Conservation (phyloP, 1,140 invertebrate genomes). For the Rhagoletis zephyria region DNA sequence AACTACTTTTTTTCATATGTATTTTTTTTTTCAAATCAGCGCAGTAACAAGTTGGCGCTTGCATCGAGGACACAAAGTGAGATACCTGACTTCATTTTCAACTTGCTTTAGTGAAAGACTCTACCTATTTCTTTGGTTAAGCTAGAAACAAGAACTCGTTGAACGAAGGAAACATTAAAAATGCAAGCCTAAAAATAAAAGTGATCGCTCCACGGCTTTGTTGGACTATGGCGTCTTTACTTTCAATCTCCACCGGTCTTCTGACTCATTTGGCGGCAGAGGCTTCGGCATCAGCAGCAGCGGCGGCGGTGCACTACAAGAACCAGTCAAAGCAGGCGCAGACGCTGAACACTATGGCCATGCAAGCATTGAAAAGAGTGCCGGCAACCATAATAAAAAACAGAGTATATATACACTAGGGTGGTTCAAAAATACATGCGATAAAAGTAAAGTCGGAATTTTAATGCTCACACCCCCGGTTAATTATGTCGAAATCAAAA, state of each 20-base stretch:
- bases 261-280: slow-evolving; percentile 6
- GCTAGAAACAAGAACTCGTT: too few relatives aligned
- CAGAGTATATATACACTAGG: background rate
- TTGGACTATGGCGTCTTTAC: background rate
- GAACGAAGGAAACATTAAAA: too few relatives aligned
- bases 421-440: too few relatives aligned
- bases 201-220: background rate
- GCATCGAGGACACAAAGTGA: too few relatives aligned
- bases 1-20: too few relatives aligned
- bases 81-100: too few relatives aligned
- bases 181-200: too few relatives aligned
- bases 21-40: background rate
- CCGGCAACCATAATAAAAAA: background rate
- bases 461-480: too few relatives aligned
- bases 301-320: slow-evolving; percentile 22
- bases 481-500: too few relatives aligned
- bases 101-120: too few relatives aligned
- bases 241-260: background rate
- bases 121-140: too few relatives aligned
- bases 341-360: background rate
- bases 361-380: background rate
- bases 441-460: background rate
- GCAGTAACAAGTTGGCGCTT: background rate
- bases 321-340: background rate
- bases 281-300: background rate